phyloP scores from a whole-genome alignment of 2,797 vertebrate genomes.

The Tokudaia tokunoshimensis region DNA sequence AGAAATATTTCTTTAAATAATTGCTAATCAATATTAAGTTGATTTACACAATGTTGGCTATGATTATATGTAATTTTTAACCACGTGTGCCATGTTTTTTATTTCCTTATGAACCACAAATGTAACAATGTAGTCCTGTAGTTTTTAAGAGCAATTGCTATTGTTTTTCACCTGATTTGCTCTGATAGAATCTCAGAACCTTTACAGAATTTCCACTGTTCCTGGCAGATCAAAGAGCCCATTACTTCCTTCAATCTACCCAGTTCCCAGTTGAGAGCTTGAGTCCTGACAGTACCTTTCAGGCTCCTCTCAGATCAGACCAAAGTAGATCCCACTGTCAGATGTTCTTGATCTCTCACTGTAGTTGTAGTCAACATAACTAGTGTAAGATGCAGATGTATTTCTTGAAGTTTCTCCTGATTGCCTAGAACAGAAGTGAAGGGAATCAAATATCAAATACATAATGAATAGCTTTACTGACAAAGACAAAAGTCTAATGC shows the following conservation, averaged over 20 bases:
- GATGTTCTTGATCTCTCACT: neutral
- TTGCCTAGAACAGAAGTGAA: neutral
- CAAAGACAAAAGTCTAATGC: neutral
- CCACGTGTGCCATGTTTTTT: neutral
- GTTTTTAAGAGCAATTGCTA: neutral
- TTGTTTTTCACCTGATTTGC: neutral
- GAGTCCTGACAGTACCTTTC: neutral
- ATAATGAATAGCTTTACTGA: neutral
- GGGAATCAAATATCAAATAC: neutral
- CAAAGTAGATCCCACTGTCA: neutral
- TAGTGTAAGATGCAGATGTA: too few species aligned
- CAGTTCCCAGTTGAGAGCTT: too few species aligned
- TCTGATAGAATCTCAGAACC: neutral
- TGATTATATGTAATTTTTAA: neutral
- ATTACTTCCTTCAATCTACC: neutral
- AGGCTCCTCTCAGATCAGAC: neutral
- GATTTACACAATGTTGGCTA: neutral
- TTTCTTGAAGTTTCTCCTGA: neutral
- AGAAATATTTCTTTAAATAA: neutral
- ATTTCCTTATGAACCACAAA: neutral
- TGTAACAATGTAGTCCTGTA: too few species aligned
- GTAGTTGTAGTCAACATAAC: neutral
- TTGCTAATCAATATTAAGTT: neutral
- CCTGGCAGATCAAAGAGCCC: neutral
- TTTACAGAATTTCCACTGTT: neutral